Conservation (phyloP, 2,113 vertebrate species). For the Peromyscus californicus region DNA sequence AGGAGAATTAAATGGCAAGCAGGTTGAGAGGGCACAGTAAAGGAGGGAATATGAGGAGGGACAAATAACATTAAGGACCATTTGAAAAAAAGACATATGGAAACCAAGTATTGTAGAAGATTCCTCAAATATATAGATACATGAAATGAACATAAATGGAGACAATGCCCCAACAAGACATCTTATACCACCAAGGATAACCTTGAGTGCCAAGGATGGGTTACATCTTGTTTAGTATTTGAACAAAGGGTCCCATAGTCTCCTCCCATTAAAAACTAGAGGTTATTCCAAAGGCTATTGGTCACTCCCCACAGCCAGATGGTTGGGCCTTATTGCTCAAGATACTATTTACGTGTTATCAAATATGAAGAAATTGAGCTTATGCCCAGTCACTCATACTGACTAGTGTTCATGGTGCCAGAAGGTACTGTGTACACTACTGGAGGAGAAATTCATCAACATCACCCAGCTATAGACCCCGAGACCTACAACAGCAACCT, state of each 20-base stretch:
- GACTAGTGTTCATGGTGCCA: not conserved
- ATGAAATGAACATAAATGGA: not conserved
- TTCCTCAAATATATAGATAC: not conserved
- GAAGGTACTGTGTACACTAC: not conserved
- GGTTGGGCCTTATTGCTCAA: not conserved
- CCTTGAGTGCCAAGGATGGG: not conserved
- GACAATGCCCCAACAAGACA: not conserved
- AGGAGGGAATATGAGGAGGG: not conserved
- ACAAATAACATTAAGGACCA: not conserved
- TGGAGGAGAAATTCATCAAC: not conserved
- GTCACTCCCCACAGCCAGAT: not conserved
- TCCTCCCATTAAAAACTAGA: not conserved
- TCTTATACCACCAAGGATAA: not conserved
- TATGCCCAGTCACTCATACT: not conserved
- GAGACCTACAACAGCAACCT: not conserved
- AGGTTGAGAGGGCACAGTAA: not conserved
- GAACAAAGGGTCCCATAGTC: not conserved
- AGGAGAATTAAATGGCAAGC: not conserved
- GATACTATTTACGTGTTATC: not conserved
- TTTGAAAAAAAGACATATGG: not conserved
- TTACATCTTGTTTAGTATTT: not conserved
- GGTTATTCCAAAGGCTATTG: not conserved
- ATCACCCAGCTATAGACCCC: not conserved
- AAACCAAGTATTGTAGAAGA: not conserved
- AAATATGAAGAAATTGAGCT: not conserved